phyloP scores from a whole-genome alignment of 2,797 vertebrate species.

The Spatula versicolor region DNA sequence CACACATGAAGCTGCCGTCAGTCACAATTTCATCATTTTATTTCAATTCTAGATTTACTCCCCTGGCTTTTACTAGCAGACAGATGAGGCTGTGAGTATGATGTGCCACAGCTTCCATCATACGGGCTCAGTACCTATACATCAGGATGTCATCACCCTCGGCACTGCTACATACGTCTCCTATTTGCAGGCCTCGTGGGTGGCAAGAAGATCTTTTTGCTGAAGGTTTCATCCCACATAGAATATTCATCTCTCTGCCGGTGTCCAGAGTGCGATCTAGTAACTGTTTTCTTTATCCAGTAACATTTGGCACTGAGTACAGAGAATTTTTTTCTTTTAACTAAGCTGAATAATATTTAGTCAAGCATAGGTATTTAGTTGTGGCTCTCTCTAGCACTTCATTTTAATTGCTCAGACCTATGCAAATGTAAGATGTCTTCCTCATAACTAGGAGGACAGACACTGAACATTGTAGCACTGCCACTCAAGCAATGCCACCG shows the following conservation, averaged over 20 bases:
- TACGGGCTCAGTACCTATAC: neutral
- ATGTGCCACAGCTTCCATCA: neutral
- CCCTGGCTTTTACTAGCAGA: slow-evolving; percentile 5
- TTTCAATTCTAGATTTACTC: slow-evolving; percentile 47
- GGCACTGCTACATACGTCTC: neutral
- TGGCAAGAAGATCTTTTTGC: neutral
- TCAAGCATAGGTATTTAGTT: neutral
- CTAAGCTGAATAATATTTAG: neutral
- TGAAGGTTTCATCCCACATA: neutral
- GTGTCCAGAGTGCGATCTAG: neutral
- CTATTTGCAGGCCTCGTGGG: neutral
- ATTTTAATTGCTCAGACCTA: neutral
- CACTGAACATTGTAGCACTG: neutral
- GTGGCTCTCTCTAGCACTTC: neutral
- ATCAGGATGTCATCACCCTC: neutral
- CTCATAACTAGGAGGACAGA: neutral
- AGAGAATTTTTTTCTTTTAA: neutral
- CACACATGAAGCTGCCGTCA: neutral
- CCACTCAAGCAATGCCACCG: neutral
- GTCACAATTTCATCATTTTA: neutral
- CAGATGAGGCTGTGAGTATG: neutral
- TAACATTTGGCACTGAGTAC: neutral
- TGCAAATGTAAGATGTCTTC: neutral
- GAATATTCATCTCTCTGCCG: neutral
- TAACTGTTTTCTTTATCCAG: neutral